These are phyloP conservation scores for Malthinus flaveolus DNA, from an alignment of 2,888 invertebrate species.

Conservation along the genomic window DNA sequence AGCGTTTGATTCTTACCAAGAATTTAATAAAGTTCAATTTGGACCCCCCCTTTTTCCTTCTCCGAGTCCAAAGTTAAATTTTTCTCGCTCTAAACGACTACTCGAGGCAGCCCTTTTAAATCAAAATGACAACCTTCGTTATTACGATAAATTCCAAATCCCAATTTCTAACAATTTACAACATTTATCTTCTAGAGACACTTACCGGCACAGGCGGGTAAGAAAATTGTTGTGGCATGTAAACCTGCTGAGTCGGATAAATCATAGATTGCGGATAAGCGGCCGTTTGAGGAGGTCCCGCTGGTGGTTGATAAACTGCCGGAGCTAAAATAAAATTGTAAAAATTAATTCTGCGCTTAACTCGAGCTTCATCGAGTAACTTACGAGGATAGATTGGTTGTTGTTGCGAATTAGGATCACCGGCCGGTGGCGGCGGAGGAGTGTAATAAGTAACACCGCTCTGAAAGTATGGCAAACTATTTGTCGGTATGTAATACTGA, in stretches of 20 bases:
- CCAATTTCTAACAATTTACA: too few relatives aligned
- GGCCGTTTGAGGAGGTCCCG: constrained; percentile 51
- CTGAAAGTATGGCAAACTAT: constrained; percentile 46
- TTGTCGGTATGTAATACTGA: constrained; percentile 53
- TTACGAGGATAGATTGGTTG: constrained; percentile 50
- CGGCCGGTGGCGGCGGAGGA: constrained; percentile 37
- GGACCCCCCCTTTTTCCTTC: too few relatives aligned
- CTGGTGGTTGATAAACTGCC: constrained; percentile 50
- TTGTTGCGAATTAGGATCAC: constrained; percentile 48
- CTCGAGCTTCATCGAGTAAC: constrained; percentile 11
- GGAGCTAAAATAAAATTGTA: constrained; percentile 39
- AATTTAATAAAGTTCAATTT: too few relatives aligned
- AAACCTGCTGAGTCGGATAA: constrained; percentile 53
- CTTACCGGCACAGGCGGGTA: constrained; percentile 52
- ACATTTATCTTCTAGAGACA: constrained; percentile 16
- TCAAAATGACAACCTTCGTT: too few relatives aligned
- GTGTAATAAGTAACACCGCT: constrained; percentile 52
- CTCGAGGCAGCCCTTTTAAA: too few relatives aligned
- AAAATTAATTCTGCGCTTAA: neutral
- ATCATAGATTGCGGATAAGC: constrained; percentile 50
- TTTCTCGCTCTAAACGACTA: too few relatives aligned
- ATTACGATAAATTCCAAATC: too few relatives aligned
- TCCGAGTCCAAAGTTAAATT: too few relatives aligned
- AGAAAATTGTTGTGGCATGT: constrained; percentile 57
- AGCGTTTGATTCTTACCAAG: too few relatives aligned